Percentiles rank a stretch among this genome's conserved stretches.
These are phyloP conservation scores for Ophonus ardosiacus DNA, from an alignment of 2,888 invertebrate species.

Conservation along the genomic window DNA sequence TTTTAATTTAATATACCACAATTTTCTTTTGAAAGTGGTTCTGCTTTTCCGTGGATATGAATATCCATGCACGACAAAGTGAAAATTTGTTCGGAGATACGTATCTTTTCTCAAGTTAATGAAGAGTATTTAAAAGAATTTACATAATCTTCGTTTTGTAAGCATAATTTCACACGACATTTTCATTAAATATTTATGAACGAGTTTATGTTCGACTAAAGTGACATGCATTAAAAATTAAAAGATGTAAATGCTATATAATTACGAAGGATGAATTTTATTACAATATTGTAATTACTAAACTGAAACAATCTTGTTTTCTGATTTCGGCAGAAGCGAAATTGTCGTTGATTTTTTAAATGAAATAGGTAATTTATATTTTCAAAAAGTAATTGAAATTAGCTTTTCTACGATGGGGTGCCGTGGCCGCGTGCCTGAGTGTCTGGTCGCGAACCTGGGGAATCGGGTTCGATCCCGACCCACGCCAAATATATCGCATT, in stretches of 20 bases:
- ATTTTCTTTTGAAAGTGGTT: background rate
- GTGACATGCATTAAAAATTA: background rate
- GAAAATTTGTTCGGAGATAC: constrained; percentile 12
- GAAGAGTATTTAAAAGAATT: constrained; percentile 26
- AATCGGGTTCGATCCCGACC: too few relatives aligned
- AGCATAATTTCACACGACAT: constrained; percentile 5
- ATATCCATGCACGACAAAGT: background rate
- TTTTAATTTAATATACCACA: constrained; percentile 6
- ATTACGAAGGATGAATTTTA: background rate
- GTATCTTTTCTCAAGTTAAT: constrained; percentile 8
- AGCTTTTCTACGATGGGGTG: too few relatives aligned
- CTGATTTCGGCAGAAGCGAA: too few relatives aligned
- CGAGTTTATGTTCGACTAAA: background rate
- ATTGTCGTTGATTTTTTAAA: too few relatives aligned
- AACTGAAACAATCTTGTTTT: background rate
- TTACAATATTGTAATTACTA: background rate
- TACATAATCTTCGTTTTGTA: constrained; percentile 22
- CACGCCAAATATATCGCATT: too few relatives aligned
- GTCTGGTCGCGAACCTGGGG: too few relatives aligned
- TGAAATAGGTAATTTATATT: too few relatives aligned
- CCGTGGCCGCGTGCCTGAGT: too few relatives aligned
- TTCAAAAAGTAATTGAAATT: too few relatives aligned
- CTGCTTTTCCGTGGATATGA: background rate
- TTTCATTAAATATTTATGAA: constrained; percentile 18
- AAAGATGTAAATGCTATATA: background rate